These are phyloP conservation scores for Margaritifera margaritifera DNA, from an alignment of 2,888 invertebrate species.

Conservation along the genomic window DNA sequence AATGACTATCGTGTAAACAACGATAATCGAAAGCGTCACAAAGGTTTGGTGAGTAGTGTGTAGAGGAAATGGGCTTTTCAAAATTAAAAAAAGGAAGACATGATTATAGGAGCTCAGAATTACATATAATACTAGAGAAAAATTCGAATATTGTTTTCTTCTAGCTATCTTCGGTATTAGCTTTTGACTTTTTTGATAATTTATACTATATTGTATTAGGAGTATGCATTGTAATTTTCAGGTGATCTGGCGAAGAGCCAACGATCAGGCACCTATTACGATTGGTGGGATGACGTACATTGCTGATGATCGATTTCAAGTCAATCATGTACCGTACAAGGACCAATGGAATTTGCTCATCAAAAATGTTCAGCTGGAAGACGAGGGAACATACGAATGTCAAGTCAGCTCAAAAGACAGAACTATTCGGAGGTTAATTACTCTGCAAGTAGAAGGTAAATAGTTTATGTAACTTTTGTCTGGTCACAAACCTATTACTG, in stretches of 20 bases:
- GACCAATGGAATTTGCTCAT: slow-evolving; percentile 55
- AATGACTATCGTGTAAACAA: no score
- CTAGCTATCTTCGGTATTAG: no score
- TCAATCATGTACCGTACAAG: slow-evolving; percentile 43
- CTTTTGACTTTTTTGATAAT: no score
- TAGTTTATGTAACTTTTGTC: neutral
- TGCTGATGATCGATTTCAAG: slow-evolving; percentile 46
- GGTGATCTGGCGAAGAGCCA: slow-evolving; percentile 54
- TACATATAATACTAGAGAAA: no score
- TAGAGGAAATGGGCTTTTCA: no score
- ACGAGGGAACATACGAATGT: slow-evolving; percentile 57
- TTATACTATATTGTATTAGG: no score
- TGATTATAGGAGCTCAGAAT: no score
- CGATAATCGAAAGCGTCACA: no score
- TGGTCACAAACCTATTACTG: no score
- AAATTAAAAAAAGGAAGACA: no score
- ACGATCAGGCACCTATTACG: slow-evolving; percentile 52
- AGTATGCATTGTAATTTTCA: slow-evolving; percentile 14
- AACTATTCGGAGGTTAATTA: slow-evolving; percentile 45
- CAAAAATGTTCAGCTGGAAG: slow-evolving; percentile 46
- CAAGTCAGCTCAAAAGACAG: slow-evolving; percentile 54
- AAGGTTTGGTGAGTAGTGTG: no score
- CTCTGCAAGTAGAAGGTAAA: slow-evolving; percentile 50
- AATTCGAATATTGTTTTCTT: no score
- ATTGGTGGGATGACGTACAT: slow-evolving; percentile 51